Conservation (phyloP, 2,888 invertebrate species). For the Hipparchia sbordonii region DNA sequence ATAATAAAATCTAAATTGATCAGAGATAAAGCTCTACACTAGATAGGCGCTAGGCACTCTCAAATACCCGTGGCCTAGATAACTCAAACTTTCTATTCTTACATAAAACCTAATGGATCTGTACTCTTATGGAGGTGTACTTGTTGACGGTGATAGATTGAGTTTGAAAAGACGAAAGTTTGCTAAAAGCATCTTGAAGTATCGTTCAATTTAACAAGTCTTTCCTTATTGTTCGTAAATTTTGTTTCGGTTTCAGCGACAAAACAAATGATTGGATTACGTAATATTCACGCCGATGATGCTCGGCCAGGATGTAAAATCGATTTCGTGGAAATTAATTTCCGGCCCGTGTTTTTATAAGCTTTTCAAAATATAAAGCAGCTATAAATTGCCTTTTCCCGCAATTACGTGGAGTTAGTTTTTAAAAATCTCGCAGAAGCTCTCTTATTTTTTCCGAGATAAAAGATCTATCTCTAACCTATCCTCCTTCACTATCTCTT, state of each 20-base stretch:
- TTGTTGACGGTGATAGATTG: constrained; percentile 37
- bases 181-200: constrained; percentile 30
- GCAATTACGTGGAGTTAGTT: too few species aligned
- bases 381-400: not conserved
- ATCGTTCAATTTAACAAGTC: not conserved
- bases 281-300: not conserved
- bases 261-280: not conserved
- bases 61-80: constrained; percentile 35
- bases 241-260: not conserved
- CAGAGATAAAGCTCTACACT: not conserved
- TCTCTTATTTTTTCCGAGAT: too few species aligned
- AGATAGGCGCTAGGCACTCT: constrained; percentile 15
- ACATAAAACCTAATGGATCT: constrained; percentile 36
- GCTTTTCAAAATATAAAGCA: not conserved
- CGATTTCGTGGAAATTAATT: not conserved
- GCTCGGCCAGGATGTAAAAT: not conserved
- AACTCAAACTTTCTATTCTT: constrained; percentile 37
- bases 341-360: not conserved
- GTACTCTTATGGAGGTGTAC: constrained; percentile 30
- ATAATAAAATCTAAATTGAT: not conserved
- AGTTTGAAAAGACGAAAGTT: constrained; percentile 31
- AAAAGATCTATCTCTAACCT: too few species aligned
- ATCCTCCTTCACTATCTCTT: too few species aligned
- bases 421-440: too few species aligned
- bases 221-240: not conserved